A percentile compares a stretch with the other conserved stretches of the same genome.
These are phyloP conservation scores for Amazona ochrocephala DNA, from an alignment of 2,797 vertebrate species.

Conservation along the genomic window DNA sequence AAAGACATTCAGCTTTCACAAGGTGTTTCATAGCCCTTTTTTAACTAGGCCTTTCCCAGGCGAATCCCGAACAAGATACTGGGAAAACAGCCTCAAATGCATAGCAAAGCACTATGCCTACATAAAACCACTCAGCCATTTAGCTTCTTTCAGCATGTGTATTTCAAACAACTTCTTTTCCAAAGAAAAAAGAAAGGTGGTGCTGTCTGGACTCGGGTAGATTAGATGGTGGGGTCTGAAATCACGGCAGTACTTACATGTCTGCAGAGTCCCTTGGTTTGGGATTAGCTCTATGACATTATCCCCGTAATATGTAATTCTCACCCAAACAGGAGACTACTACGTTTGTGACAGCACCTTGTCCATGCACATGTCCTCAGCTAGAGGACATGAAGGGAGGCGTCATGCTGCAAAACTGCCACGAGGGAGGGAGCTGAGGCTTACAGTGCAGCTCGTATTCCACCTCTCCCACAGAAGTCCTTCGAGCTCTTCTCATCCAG, in stretches of 20 bases:
- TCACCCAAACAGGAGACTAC: background rate
- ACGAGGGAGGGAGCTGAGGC: too few relatives aligned
- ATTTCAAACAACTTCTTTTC: background rate
- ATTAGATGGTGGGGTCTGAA: background rate
- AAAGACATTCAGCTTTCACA: background rate
- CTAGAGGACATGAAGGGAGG: background rate
- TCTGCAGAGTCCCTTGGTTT: background rate
- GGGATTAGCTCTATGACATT: background rate
- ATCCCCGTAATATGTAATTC: background rate
- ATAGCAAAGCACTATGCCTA: fast-evolving
- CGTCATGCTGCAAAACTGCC: fast-evolving
- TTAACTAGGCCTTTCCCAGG: fast-evolving
- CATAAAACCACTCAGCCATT: fast-evolving
- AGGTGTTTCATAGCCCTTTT: fast-evolving
- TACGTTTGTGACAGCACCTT: background rate
- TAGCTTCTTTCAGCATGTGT: fast-evolving
- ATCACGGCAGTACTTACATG: background rate
- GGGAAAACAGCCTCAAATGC: background rate
- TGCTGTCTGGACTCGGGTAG: background rate
- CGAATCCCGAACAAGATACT: fast-evolving
- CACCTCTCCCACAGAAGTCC: too few relatives aligned
- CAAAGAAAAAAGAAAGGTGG: background rate
- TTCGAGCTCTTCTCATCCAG: too few relatives aligned
- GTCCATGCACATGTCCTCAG: too few relatives aligned
- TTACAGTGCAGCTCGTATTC: too few relatives aligned